phyloP scores from a whole-genome alignment of 2,797 vertebrate species.

The Loriculus beryllinus region DNA sequence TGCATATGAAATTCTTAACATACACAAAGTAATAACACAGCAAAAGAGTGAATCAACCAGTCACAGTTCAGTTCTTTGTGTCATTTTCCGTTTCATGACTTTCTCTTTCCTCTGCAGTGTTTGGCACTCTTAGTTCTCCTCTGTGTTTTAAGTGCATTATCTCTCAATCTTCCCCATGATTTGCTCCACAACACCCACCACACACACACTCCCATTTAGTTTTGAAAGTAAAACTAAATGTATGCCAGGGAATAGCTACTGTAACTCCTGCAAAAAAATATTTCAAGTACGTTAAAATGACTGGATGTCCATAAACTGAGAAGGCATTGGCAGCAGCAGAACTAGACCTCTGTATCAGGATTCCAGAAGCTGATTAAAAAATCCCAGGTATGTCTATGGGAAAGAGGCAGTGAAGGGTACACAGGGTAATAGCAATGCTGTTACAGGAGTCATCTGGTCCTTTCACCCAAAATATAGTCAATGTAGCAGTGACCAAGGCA shows the following conservation, averaged over 20 bases:
- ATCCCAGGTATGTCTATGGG: not conserved
- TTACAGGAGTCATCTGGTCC: not conserved
- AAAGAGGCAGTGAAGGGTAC: not conserved
- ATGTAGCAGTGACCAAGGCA: not conserved
- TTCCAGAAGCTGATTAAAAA: not conserved
- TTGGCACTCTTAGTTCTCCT: not conserved
- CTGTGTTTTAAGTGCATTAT: not conserved
- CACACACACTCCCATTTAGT: not conserved
- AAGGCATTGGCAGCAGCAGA: not conserved
- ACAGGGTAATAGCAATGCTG: not conserved
- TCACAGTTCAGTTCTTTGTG: not conserved
- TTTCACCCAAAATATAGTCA: not conserved
- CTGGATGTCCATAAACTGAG: not conserved
- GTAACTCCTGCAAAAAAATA: not conserved
- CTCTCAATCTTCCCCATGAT: not conserved
- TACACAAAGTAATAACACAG: not conserved
- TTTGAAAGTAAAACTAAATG: not conserved
- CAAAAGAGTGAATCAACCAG: not conserved
- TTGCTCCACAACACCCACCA: not conserved
- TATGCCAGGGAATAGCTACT: not conserved
- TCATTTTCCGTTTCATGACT: not conserved
- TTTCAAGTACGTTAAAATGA: not conserved
- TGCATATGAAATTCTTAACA: not conserved
- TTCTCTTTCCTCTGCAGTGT: not conserved
- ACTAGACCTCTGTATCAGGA: not conserved